Conservation (phyloP, 2,113 vertebrate genomes). For the Oophaga pumilio region DNA sequence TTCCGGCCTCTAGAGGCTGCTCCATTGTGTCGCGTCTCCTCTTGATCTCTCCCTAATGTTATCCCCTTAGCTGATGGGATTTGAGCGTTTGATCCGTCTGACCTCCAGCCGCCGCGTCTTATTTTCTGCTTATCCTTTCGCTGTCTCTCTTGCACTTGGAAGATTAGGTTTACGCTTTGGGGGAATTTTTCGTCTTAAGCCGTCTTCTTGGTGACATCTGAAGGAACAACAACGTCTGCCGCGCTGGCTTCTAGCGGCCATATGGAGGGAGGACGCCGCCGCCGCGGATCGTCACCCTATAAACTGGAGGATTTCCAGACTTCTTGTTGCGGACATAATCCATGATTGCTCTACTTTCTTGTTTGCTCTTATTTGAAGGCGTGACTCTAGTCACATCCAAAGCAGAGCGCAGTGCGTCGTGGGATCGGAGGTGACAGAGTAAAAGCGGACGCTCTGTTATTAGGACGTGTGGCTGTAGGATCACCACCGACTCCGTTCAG, state of each 20-base stretch:
- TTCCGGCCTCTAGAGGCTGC: background rate
- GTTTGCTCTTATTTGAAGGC: background rate
- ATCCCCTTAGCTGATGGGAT: slow-evolving; percentile 40
- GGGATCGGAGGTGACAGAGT: too few relatives aligned
- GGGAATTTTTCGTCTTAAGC: background rate
- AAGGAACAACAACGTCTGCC: background rate
- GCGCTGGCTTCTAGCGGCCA: background rate
- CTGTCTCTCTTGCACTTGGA: background rate
- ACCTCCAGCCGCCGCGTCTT: background rate
- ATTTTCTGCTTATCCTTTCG: slow-evolving; percentile 14
- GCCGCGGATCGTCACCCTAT: background rate
- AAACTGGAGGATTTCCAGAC: background rate
- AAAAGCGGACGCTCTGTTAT: too few relatives aligned
- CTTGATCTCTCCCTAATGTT: slow-evolving; percentile 9
- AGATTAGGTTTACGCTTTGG: background rate
- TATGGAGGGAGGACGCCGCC: background rate
- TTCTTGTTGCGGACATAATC: background rate
- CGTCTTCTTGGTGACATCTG: slow-evolving; percentile 2
- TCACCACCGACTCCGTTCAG: too few relatives aligned
- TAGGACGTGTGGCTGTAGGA: too few relatives aligned
- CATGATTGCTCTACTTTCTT: background rate
- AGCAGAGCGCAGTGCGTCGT: too few relatives aligned
- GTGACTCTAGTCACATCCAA: background rate
- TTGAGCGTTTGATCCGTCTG: slow-evolving; percentile 37
- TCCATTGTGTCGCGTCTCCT: background rate